Evolutionary conservation across 2,888 invertebrate species (phyloP), one percentile per base, ranked within the genome.

Genomic region (Smittia aterrima): DNA sequence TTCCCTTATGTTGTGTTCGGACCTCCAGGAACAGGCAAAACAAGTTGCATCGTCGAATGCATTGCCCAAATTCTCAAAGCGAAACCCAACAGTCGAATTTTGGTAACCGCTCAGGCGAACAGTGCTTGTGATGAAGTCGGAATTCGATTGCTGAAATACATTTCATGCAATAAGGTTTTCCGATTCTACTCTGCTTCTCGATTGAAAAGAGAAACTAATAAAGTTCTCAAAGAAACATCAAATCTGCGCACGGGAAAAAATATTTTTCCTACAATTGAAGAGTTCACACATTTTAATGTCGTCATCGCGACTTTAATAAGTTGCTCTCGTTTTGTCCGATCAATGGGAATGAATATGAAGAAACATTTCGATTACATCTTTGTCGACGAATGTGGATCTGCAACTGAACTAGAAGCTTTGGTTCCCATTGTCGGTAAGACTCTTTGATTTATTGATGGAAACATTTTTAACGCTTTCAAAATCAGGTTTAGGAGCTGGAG

Each of bases 1-100:
- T 86, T 86, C 0, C 95, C 95, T 0, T 95, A 93, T 79, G 87
- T 95, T 40, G 85, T 96, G 58, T 94, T 90, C 82, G 95, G 95
- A 1, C 95, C 95, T 41, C 95, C 95, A 66, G 70, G 70, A 22
- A 90, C 90, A 1, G 90, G 90, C 0, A 90, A 90, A 81, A 91
- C 92, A 0, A 85, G 89, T 1, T 91, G 91, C 0, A 78, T 92
- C 6, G 88, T 90, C 1, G 92, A 92, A 81, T 83, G 88, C 6
- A 87, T 91, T 66, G 82, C 87, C 72, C 92, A 92, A 81, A 85
- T 90, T 77, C 77, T 78, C 76, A 75, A 78, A 54, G 74, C 72
- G 1, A 80, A 81, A 18, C 81, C 83, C 0, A 78, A 81, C 0
- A 81, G 82, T 3, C 81, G 81, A 75, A 86, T 91, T 75, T 81